Percentiles rank a stretch among this genome's conserved stretches.
These are phyloP conservation scores for Ecliptopera silaceata DNA, from an alignment of 2,888 invertebrate species.

Conservation along the genomic window DNA sequence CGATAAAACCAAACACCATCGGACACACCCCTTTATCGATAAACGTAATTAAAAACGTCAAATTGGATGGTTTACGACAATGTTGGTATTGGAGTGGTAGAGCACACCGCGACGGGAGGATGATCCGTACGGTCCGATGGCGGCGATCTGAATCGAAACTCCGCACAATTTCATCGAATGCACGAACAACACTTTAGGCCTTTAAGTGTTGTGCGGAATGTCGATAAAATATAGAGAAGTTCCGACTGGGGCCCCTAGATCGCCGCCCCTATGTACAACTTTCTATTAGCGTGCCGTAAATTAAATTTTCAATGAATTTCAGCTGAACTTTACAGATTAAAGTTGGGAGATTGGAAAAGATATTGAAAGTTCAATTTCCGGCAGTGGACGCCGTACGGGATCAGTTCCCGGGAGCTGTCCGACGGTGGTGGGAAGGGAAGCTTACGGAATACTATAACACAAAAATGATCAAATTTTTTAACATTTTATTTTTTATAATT, in stretches of 20 bases:
- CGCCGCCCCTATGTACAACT: slow-evolving; percentile 69
- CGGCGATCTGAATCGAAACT: slow-evolving; percentile 67
- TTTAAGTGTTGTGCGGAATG: slow-evolving; percentile 73
- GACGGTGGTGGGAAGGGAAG: slow-evolving; percentile 64
- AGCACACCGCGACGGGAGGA: slow-evolving; percentile 55
- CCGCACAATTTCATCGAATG: slow-evolving; percentile 68
- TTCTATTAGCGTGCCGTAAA: slow-evolving; percentile 47
- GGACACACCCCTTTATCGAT: slow-evolving; percentile 68
- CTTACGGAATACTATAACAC: slow-evolving; percentile 55
- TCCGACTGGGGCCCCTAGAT: slow-evolving; percentile 73
- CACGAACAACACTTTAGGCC: slow-evolving; percentile 78
- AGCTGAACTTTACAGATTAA: slow-evolving; percentile 24
- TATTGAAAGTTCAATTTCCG: slow-evolving; percentile 57
- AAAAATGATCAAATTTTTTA: slow-evolving; percentile 75
- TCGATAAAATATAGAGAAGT: slow-evolving; percentile 64
- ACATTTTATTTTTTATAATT: slow-evolving; percentile 80
- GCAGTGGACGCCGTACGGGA: slow-evolving; percentile 61
- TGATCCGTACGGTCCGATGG: slow-evolving; percentile 68
- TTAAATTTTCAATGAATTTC: slow-evolving; percentile 52
- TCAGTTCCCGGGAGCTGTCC: slow-evolving; percentile 62
- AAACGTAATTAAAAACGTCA: slow-evolving; percentile 63
- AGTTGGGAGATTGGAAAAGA: slow-evolving; percentile 18
- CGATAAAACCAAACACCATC: slow-evolving; percentile 75
- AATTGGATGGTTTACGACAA: slow-evolving; percentile 59
- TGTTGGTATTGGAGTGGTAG: slow-evolving; percentile 44